Percentiles rank a stretch among this genome's conserved stretches.
phyloP scores from a whole-genome alignment of 2,888 invertebrate genomes.

The Argyra leucocephala region DNA sequence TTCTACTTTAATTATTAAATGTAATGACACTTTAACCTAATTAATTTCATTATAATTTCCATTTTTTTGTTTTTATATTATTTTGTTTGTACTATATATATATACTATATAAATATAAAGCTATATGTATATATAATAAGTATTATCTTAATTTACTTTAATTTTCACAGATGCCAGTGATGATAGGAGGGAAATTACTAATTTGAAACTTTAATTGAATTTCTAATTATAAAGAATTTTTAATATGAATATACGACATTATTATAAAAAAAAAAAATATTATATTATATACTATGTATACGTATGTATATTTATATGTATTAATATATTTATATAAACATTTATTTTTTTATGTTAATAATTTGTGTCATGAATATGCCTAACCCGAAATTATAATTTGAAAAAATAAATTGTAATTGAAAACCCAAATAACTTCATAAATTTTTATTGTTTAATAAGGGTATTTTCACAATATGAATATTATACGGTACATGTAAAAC shows the following conservation, averaged over 20 bases:
- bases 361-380: conserved; percentile 1
- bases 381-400: conserved; percentile 1
- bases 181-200: not conserved
- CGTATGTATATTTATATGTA: too few relatives aligned
- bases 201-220: not conserved
- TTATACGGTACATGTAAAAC: too few relatives aligned
- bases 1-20: not conserved
- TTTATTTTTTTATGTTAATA: too few relatives aligned
- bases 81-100: too few relatives aligned
- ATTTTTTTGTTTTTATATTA: too few relatives aligned
- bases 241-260: too few relatives aligned
- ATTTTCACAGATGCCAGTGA: not conserved
- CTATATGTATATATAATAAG: not conserved
- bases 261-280: too few relatives aligned
- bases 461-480: too few relatives aligned
- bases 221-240: not conserved
- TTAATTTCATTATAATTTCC: too few relatives aligned
- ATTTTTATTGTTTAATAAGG: too few relatives aligned
- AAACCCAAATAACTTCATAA: not conserved
- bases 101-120: not conserved
- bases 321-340: too few relatives aligned
- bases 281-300: too few relatives aligned
- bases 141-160: not conserved
- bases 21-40: conserved; percentile 3
- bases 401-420: conserved; percentile 1